These are phyloP conservation scores for Tragopan temminckii DNA, from an alignment of 2,797 vertebrate species.

Conservation along the genomic window DNA sequence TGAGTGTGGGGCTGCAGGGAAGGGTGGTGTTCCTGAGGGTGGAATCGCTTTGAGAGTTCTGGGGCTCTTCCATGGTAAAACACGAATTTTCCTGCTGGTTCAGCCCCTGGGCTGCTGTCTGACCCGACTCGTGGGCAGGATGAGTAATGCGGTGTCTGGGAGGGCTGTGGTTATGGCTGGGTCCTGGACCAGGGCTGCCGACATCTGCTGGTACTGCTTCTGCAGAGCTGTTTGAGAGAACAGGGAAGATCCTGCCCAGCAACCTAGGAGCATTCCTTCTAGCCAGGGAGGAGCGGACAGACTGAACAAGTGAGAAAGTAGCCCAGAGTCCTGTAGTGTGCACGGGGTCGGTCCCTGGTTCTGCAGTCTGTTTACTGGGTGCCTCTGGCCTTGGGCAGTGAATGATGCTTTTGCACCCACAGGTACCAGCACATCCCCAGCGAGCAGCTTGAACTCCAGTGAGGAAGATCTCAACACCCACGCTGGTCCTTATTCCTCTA, in stretches of 20 bases:
- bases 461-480: constrained; percentile 70
- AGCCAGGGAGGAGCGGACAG: neutral
- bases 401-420: neutral
- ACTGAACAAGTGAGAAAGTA: neutral
- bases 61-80: neutral
- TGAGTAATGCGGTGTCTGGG: fast-evolving
- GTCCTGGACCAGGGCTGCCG: too few relatives aligned
- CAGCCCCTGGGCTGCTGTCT: neutral
- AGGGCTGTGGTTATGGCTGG: neutral
- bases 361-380: neutral
- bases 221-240: neutral
- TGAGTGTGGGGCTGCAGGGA: neutral
- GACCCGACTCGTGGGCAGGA: neutral
- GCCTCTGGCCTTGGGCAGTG: fast-evolving
- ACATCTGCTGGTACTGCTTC: neutral
- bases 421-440: constrained; percentile 51
- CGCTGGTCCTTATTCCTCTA: neutral
- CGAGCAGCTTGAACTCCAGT: constrained; percentile 73
- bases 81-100: neutral
- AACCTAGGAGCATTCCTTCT: neutral
- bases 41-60: neutral
- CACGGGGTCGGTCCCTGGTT: fast-evolving
- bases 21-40: fast-evolving
- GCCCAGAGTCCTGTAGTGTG: fast-evolving
- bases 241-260: fast-evolving